These are phyloP conservation scores for Pangasius djambal DNA, from an alignment of 2,797 vertebrate species.

Conservation along the genomic window DNA sequence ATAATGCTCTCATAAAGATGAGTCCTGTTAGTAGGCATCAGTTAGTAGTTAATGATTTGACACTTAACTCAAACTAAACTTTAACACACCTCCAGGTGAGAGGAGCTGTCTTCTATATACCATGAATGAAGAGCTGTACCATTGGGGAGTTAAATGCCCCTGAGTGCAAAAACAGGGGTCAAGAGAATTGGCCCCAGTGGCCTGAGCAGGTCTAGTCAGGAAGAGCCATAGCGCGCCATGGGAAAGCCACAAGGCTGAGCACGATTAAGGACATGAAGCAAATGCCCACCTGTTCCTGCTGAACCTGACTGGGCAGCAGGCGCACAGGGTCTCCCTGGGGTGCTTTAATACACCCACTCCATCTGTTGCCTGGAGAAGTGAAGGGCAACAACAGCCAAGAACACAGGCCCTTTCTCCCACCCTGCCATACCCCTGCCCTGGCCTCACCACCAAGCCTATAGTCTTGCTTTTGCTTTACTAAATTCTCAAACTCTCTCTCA, in stretches of 20 bases:
- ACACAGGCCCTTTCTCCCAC: slow-evolving; percentile 55
- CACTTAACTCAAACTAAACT: background rate
- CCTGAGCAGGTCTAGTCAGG: slow-evolving; percentile 42
- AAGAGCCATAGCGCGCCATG: slow-evolving; percentile 68
- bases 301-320: slow-evolving; percentile 75
- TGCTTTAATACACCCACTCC: slow-evolving; percentile 79
- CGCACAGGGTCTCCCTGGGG: slow-evolving; percentile 76
- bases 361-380: slow-evolving; percentile 81
- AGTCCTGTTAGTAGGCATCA: slow-evolving; percentile 12
- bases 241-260: slow-evolving; percentile 73
- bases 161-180: slow-evolving; percentile 28
- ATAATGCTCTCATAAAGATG: slow-evolving; percentile 17
- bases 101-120: slow-evolving; percentile 17
- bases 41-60: slow-evolving; percentile 14
- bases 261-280: slow-evolving; percentile 79
- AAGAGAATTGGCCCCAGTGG: slow-evolving; percentile 28
- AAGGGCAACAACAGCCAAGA: slow-evolving; percentile 76
- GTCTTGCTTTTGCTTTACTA: background rate
- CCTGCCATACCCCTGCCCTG: slow-evolving; percentile 49
- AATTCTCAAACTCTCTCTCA: slow-evolving; percentile 1
- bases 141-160: slow-evolving; percentile 47
- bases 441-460: slow-evolving; percentile 12
- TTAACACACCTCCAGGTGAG: slow-evolving; percentile 6
- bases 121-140: slow-evolving; percentile 25
- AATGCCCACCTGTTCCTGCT: slow-evolving; percentile 82